Percentiles rank a stretch among this genome's conserved stretches.
Evolutionary conservation across 2,797 vertebrate species (phyloP).

Genomic region (Acropternis orthonyx): DNA sequence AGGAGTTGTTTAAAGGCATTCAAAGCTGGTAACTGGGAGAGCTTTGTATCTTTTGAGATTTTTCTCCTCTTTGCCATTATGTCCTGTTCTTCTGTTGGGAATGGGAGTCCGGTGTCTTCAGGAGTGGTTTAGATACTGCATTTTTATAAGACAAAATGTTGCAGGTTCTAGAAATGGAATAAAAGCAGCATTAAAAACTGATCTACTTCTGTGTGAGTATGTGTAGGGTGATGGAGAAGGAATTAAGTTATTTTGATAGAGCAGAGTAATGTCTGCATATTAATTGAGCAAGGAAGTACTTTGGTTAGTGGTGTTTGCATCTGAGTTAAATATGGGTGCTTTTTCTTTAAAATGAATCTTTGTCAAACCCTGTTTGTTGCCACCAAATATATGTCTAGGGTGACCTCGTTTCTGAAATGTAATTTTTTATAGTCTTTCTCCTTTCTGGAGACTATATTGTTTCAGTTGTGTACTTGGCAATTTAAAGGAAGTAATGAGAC

Average conservation of each 20-base stretch:
- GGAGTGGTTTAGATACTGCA: not conserved
- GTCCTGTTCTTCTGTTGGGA: not conserved
- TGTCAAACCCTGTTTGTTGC: not conserved
- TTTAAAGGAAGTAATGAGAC: not conserved
- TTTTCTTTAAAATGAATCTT: not conserved
- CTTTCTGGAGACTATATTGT: not conserved
- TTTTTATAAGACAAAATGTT: not conserved
- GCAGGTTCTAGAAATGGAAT: not conserved
- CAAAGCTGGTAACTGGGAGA: not conserved
- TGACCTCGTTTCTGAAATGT: not conserved
- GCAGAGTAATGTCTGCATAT: not conserved
- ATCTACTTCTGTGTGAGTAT: not conserved
- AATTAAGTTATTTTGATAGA: not conserved
- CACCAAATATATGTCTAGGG: not conserved
- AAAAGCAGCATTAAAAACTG: not conserved
- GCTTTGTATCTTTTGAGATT: not conserved
- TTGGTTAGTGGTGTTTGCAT: not conserved
- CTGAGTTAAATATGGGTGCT: not conserved
- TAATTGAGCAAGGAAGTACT: not conserved
- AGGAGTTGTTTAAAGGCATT: not conserved
- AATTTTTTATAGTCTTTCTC: not conserved
- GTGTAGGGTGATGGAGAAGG: not conserved
- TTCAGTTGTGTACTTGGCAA: not conserved
- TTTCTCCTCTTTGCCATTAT: not conserved
- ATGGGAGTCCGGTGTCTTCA: not conserved